phyloP scores from a whole-genome alignment of 2,888 invertebrate genomes.

The Nomada lathburiana region DNA sequence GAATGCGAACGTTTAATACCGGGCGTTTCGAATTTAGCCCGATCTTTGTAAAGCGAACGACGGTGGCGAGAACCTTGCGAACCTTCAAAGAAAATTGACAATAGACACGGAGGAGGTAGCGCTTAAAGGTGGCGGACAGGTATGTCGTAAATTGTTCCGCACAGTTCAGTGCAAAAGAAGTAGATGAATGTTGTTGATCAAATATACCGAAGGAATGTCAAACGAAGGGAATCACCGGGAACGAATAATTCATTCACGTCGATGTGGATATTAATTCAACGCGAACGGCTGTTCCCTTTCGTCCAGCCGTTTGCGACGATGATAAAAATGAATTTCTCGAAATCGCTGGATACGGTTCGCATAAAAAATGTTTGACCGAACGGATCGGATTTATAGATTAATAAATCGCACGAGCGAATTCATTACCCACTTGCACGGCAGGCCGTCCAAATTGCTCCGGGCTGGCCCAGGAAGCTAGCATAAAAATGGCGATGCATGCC shows the following conservation, averaged over 20 bases:
- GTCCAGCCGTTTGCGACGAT: too few species aligned
- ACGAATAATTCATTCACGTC: slow-evolving; percentile 9
- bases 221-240: not conserved
- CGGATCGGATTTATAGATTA: slow-evolving; percentile 55
- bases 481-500: slow-evolving; percentile 64
- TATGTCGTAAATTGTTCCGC: too few species aligned
- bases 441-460: not conserved
- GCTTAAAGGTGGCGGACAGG: too few species aligned
- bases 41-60: too few species aligned
- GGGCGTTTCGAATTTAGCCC: not conserved
- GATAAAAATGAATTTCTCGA: slow-evolving; percentile 6
- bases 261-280: not conserved
- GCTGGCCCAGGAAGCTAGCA: slow-evolving; percentile 59
- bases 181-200: not conserved
- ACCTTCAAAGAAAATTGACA: too few species aligned
- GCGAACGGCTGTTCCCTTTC: not conserved
- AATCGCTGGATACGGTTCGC: not conserved
- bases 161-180: too few species aligned
- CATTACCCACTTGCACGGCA: slow-evolving; percentile 37
- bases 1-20: not conserved
- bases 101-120: too few species aligned
- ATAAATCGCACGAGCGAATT: slow-evolving; percentile 67
- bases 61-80: too few species aligned
- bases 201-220: not conserved
- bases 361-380: slow-evolving; percentile 11